Evolutionary conservation across 2,888 invertebrate species (phyloP).

Genomic region (Gisinianus flammeolus): DNA sequence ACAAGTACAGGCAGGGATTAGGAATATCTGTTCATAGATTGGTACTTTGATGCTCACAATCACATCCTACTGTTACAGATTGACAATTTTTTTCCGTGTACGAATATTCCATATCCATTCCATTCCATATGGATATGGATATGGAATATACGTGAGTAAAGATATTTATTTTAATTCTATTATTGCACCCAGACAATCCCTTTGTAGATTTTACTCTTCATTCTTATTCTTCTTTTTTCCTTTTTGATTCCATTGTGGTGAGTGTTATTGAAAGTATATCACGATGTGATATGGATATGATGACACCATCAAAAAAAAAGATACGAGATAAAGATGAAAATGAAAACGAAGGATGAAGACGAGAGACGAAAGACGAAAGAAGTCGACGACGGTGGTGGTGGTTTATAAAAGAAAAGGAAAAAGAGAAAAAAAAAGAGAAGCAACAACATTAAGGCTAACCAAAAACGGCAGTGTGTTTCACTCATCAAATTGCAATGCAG

Average conservation of each 20-base stretch:
- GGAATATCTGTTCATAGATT: too few species aligned
- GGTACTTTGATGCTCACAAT: too few species aligned
- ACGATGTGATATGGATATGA: background rate
- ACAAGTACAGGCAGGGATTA: background rate
- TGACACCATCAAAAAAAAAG: too few species aligned
- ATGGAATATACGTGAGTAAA: background rate
- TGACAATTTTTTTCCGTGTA: too few species aligned
- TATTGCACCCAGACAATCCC: background rate
- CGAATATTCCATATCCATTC: too few species aligned
- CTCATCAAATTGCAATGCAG: constrained; percentile 17
- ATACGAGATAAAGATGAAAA: background rate
- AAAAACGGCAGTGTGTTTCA: constrained; percentile 5
- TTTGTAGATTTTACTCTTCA: background rate
- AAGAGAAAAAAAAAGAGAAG: background rate
- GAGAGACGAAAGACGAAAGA: background rate
- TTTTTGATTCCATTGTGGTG: background rate
- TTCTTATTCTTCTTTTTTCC: background rate
- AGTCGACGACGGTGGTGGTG: background rate
- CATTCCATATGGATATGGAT: background rate
- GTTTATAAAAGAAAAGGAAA: background rate
- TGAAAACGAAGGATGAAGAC: background rate
- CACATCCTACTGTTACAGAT: too few species aligned
- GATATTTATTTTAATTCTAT: background rate
- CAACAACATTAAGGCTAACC: background rate
- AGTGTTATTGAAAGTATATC: background rate